Evolutionary conservation across 2,113 vertebrate species (phyloP).

Genomic region (Ceyx cyanopectus): DNA sequence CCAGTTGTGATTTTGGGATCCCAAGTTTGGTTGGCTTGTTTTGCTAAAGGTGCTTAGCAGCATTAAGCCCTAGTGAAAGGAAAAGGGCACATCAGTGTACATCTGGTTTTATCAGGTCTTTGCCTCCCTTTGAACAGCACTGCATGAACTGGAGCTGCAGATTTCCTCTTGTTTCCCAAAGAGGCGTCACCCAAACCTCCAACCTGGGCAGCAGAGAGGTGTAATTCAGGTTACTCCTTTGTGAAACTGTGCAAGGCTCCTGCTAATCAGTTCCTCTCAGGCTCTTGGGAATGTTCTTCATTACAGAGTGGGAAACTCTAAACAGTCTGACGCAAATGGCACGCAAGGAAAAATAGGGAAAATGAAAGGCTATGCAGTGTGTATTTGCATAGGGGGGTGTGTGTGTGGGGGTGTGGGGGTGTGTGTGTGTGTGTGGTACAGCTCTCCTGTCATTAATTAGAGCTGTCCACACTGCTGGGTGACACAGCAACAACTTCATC

Average conservation of each 20-base stretch:
- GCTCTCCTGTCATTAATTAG: neutral
- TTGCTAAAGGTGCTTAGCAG: neutral
- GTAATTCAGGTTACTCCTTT: neutral
- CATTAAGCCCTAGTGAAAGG: neutral
- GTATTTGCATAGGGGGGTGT: neutral
- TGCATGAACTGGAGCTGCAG: neutral
- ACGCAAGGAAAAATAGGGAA: neutral
- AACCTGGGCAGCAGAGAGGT: neutral
- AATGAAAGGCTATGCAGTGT: neutral
- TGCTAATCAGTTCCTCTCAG: neutral
- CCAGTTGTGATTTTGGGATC: neutral
- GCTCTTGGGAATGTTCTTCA: neutral
- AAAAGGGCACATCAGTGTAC: neutral
- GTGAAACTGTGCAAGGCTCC: neutral
- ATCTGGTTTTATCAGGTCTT: neutral
- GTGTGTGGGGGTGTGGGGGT: rapidly evolving
- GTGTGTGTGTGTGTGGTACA: rapidly evolving
- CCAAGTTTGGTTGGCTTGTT: neutral
- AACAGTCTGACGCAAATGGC: neutral
- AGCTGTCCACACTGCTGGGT: neutral
- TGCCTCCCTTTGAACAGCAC: neutral
- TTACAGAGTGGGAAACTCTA: neutral
- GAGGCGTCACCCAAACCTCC: neutral
- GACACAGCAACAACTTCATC: neutral
- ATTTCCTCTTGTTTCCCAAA: neutral